These are phyloP conservation scores for Sciaenops ocellatus DNA, from an alignment of 2,797 vertebrate genomes.

Conservation along the genomic window DNA sequence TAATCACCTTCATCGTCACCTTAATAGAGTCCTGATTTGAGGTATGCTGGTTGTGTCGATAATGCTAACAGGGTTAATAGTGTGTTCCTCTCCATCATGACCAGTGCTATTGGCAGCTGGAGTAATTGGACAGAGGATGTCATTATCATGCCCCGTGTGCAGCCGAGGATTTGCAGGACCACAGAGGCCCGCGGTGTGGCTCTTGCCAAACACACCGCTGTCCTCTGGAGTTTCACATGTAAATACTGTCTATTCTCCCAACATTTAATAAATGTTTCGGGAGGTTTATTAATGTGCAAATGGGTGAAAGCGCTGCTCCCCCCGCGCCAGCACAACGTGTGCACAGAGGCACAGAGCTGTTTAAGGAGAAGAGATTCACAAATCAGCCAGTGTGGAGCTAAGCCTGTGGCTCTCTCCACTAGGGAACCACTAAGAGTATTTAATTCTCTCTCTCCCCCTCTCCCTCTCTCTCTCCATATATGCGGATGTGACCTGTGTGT, in stretches of 20 bases:
- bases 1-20: slow-evolving; percentile 58
- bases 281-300: slow-evolving; percentile 88
- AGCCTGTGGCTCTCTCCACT: slow-evolving; percentile 86
- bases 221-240: slow-evolving; percentile 79
- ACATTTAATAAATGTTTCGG: slow-evolving; percentile 86
- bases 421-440: slow-evolving; percentile 90
- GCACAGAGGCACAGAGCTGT: slow-evolving; percentile 88
- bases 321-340: slow-evolving; percentile 67
- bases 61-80: slow-evolving; percentile 81
- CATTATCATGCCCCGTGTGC: slow-evolving; percentile 76
- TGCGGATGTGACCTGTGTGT: slow-evolving; percentile 53
- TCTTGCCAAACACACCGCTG: slow-evolving; percentile 67
- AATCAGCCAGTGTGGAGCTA: slow-evolving; percentile 84
- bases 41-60: slow-evolving; percentile 66
- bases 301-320: slow-evolving; percentile 76
- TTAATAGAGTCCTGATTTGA: slow-evolving; percentile 71
- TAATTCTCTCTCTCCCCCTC: slow-evolving; percentile 85
- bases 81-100: slow-evolving; percentile 81
- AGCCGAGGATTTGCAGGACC: slow-evolving; percentile 75
- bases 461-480: slow-evolving; percentile 31
- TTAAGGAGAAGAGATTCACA: slow-evolving; percentile 87
- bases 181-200: slow-evolving; percentile 69
- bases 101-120: slow-evolving; percentile 77
- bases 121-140: slow-evolving; percentile 83
- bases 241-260: slow-evolving; percentile 84